phyloP scores from a whole-genome alignment of 2,888 invertebrate species.

The Volucella inanis region DNA sequence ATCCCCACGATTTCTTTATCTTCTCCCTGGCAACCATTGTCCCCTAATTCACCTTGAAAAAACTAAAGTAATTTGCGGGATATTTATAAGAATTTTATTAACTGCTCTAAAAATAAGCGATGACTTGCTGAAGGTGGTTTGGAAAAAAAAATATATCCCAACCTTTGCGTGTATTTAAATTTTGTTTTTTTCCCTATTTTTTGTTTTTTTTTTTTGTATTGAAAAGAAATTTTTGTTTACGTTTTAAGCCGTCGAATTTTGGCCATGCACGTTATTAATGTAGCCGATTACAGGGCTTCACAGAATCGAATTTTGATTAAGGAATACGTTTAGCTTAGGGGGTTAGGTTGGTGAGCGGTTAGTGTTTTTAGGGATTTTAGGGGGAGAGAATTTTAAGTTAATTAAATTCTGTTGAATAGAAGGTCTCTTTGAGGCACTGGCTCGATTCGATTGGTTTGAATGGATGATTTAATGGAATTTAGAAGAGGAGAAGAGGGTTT shows the following conservation, averaged over 20 bases:
- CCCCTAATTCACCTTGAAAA: not conserved
- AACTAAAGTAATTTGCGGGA: constrained; percentile 17
- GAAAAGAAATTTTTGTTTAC: constrained; percentile 22
- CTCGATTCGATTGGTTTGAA: too few relatives aligned
- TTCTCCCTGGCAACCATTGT: too few relatives aligned
- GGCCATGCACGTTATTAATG: constrained; percentile 26
- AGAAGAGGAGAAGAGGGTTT: not conserved
- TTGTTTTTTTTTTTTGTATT: constrained; percentile 6
- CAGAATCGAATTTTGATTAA: constrained; percentile 40
- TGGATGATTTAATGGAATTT: too few relatives aligned
- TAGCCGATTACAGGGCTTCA: constrained; percentile 41
- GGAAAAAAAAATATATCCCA: not conserved
- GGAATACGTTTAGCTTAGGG: not conserved
- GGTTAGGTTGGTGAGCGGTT: not conserved
- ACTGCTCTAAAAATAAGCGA: constrained; percentile 22
- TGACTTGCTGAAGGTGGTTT: not conserved
- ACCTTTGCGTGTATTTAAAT: not conserved
- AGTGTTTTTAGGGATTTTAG: not conserved
- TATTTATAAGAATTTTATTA: constrained; percentile 26
- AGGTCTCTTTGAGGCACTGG: too few relatives aligned
- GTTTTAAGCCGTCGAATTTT: constrained; percentile 4
- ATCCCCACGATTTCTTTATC: not conserved
- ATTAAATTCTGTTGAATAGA: constrained; percentile 29
- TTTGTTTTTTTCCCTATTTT: not conserved
- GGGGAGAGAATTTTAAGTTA: constrained; percentile 35